Percentiles rank a stretch among this genome's conserved stretches.
These are phyloP conservation scores for Recurvirostra avosetta DNA, from an alignment of 2,113 vertebrate species.

Conservation along the genomic window DNA sequence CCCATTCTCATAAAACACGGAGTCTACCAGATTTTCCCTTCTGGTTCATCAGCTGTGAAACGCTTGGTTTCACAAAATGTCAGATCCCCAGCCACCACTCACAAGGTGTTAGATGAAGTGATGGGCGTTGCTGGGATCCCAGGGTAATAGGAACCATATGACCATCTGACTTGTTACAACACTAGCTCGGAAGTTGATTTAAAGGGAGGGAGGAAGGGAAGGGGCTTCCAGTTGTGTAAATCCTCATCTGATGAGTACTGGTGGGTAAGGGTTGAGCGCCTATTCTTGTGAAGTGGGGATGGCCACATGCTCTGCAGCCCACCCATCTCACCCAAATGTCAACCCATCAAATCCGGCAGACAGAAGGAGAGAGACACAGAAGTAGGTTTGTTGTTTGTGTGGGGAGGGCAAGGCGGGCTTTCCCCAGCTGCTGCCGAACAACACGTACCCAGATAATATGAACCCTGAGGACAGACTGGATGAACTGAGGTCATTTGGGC, in stretches of 20 bases:
- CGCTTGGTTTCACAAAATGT: background rate
- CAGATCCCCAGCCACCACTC: background rate
- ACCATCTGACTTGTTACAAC: background rate
- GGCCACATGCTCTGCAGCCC: background rate
- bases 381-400: background rate
- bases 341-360: background rate
- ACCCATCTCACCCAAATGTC: background rate
- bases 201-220: background rate
- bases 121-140: background rate
- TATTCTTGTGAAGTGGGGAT: background rate
- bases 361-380: background rate
- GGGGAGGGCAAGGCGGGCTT: background rate
- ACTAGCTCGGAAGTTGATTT: background rate
- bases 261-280: background rate
- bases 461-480: background rate
- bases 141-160: background rate
- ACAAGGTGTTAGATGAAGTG: background rate
- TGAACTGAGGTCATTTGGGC: background rate
- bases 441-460: background rate
- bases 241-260: background rate
- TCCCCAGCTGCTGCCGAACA: background rate
- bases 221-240: background rate
- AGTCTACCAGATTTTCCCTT: background rate
- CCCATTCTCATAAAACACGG: background rate
- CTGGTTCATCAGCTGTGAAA: background rate